A percentile compares a stretch with the other conserved stretches of the same genome.
Evolutionary conservation across 2,113 vertebrate species (phyloP).

Genomic region (Cyanoderma ruficeps): DNA sequence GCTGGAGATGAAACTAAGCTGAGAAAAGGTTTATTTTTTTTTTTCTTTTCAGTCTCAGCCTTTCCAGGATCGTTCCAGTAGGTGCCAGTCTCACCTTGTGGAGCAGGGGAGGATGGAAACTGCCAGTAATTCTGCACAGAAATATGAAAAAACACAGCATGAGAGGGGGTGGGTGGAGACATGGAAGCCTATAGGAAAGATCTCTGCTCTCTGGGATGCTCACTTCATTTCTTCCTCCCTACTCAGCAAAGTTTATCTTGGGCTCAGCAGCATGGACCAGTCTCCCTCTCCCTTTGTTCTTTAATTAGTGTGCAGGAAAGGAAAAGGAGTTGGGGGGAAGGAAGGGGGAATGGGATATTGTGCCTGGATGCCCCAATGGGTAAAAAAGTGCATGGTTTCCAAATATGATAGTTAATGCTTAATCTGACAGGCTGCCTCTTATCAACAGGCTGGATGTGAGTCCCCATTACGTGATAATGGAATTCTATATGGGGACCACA

Average conservation of each 20-base stretch:
- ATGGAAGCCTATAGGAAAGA: conserved; percentile 1
- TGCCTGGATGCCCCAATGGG: conserved; percentile 44
- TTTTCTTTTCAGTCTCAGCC: neutral
- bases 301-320: conserved; percentile 30
- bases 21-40: neutral
- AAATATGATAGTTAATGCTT: conserved; percentile 51
- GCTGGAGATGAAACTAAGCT: neutral
- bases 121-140: conserved; percentile 8
- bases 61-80: conserved; percentile 18
- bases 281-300: neutral
- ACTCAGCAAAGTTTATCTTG: conserved; percentile 47
- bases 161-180: neutral
- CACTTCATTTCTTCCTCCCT: conserved; percentile 8
- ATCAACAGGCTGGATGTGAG: conserved; percentile 41
- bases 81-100: conserved; percentile 62
- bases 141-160: neutral
- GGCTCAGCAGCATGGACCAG: neutral
- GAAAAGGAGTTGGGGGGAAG: neutral
- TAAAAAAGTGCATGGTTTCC: conserved; percentile 24
- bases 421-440: conserved; percentile 56
- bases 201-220: conserved; percentile 30
- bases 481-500: conserved; percentile 33
- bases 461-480: conserved; percentile 57
- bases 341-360: neutral
- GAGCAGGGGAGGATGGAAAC: conserved; percentile 32